Evolutionary conservation across 2,113 vertebrate species (phyloP), one percentile per base, ranked within the genome.

Genomic region (Melierax canorus): DNA sequence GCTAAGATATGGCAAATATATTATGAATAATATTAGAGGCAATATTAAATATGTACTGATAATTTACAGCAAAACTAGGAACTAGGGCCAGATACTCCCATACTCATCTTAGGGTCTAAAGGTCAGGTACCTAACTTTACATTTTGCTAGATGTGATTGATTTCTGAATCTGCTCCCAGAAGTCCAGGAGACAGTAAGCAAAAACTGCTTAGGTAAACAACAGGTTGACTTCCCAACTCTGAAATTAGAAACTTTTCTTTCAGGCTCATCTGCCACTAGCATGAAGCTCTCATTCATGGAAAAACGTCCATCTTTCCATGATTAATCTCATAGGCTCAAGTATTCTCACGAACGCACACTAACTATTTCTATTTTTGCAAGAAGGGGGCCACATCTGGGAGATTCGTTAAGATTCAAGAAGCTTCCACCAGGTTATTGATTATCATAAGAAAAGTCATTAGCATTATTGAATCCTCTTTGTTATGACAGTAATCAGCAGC

Each of bases 401-500:
- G 64, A 87, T 88, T 88, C 15, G 8, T 97, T 98, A 97, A 93
- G 67, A 97, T 98, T 97, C 94, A 96, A 77, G 82, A 39, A 23
- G 43, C 73, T 96, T 97, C 89, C 56, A 85, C 82, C 24, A 89
- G 45, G 82, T 95, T 98, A 98, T 98, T 97, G 97, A 97, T 98
- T 97, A 98, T 97, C 97, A 98, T 97, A 97, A 96, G 91, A 97
- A 95, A 94, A 98, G 78, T 96, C 93, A 97, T 98, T 97, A 98
- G 76, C 91, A 95, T 96, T 95, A 90, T 97, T 94, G 97, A 98
- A 97, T 98, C 79, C 43, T 92, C 96, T 98, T 96, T 97, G 95
- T 97, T 97, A 97, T 97, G 96, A 97, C 97, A 98, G 96, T 98
- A 98, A 98, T 98, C 98, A 98, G 97, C 96, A 96, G 93, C 96